These are phyloP conservation scores for Acheta domesticus DNA, from an alignment of 2,888 invertebrate genomes.

Conservation along the genomic window DNA sequence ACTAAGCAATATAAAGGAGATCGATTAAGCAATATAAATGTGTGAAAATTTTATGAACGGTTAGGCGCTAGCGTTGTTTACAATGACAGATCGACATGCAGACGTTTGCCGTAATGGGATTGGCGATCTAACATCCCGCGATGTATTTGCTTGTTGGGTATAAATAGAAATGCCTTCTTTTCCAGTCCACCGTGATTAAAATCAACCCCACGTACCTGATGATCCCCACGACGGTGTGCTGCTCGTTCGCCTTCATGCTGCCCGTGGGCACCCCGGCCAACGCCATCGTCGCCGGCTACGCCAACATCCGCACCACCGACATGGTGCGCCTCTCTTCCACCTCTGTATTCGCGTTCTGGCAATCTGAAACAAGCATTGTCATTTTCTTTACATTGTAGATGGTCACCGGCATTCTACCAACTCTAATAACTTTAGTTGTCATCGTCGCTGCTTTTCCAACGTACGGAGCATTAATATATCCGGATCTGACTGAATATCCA, in stretches of 20 bases:
- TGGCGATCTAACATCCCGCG: too few species aligned
- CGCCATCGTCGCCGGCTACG: constrained; percentile 22
- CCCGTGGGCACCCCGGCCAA: constrained; percentile 30
- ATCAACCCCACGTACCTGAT: constrained; percentile 20
- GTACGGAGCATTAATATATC: not conserved
- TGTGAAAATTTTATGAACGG: too few species aligned
- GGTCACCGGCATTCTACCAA: not conserved
- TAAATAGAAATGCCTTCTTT: not conserved
- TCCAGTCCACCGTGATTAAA: not conserved
- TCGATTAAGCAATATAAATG: too few species aligned
- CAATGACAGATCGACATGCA: too few species aligned
- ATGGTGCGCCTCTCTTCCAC: constrained; percentile 8
- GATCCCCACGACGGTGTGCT: constrained; percentile 23
- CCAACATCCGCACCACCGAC: constrained; percentile 19
- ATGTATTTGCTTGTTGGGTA: too few species aligned
- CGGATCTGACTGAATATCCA: too few species aligned
- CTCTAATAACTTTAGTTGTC: not conserved
- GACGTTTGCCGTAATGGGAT: too few species aligned
- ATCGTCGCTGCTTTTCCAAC: not conserved
- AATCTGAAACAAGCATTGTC: not conserved
- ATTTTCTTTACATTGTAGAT: not conserved
- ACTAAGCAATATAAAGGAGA: too few species aligned
- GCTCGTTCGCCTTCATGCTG: constrained; percentile 28
- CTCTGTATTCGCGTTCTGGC: not conserved
- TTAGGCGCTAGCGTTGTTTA: too few species aligned